phyloP scores from a whole-genome alignment of 2,113 vertebrate species.

The Atlantisia rogersi region DNA sequence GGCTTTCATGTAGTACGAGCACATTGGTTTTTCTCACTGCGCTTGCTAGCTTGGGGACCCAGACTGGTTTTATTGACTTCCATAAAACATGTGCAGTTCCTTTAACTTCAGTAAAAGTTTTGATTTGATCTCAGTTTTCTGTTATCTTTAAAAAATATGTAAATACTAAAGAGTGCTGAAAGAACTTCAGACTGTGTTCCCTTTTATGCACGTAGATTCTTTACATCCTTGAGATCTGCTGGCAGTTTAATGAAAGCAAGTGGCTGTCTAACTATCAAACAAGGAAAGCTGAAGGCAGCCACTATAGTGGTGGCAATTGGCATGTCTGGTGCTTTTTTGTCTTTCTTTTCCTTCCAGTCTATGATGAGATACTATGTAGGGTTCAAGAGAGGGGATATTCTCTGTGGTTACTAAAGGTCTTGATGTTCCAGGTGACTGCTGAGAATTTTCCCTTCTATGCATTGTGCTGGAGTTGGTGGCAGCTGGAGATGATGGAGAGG shows the following conservation, averaged over 20 bases:
- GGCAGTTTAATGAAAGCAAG: background rate
- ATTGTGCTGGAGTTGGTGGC: background rate
- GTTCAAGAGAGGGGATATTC: background rate
- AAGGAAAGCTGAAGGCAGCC: background rate
- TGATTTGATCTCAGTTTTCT: background rate
- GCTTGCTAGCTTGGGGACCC: background rate
- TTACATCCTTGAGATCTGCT: background rate
- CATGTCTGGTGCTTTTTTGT: background rate
- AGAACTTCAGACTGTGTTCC: background rate
- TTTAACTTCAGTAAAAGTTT: background rate
- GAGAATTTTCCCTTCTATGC: background rate
- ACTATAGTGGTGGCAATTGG: background rate
- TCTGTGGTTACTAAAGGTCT: background rate
- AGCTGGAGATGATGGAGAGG: background rate
- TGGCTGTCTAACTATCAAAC: background rate
- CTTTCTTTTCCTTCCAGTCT: background rate
- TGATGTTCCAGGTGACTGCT: background rate
- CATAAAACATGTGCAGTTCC: background rate
- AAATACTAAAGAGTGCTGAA: background rate
- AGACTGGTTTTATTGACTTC: background rate
- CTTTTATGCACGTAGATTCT: background rate
- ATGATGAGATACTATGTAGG: background rate
- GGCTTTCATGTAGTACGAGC: background rate
- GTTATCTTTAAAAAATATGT: background rate
- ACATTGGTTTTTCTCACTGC: background rate